Percentiles rank a stretch among this genome's conserved stretches.
These are phyloP conservation scores for Natator depressus DNA, from an alignment of 2,113 vertebrate genomes.

Conservation along the genomic window DNA sequence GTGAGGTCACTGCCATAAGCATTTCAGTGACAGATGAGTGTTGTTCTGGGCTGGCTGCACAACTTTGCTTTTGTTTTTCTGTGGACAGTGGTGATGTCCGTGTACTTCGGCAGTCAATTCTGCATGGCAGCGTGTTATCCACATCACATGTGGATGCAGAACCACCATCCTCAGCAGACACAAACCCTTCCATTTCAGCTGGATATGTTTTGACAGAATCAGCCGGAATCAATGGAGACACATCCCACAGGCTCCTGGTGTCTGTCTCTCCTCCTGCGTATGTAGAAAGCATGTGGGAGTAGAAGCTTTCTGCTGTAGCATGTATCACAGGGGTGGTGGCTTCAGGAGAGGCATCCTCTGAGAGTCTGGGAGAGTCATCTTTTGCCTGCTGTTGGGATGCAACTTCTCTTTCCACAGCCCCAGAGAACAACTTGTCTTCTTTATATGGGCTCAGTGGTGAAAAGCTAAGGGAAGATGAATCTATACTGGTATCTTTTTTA, in stretches of 20 bases:
- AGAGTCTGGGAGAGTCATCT: constrained; percentile 72
- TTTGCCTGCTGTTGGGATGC: constrained; percentile 61
- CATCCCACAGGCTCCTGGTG: constrained; percentile 80
- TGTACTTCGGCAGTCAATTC: constrained; percentile 75
- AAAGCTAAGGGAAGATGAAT: constrained; percentile 81
- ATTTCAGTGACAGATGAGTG: constrained; percentile 56
- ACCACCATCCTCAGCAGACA: constrained; percentile 75
- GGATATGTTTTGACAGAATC: constrained; percentile 77
- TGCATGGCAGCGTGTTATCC: constrained; percentile 68
- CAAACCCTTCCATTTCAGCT: constrained; percentile 81
- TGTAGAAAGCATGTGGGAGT: constrained; percentile 57
- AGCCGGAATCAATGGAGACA: constrained; percentile 81
- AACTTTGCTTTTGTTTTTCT: constrained; percentile 45
- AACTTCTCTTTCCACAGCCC: constrained; percentile 40
- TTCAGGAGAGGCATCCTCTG: constrained; percentile 80
- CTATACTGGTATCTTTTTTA: constrained; percentile 80
- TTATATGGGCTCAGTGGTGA: constrained; percentile 82
- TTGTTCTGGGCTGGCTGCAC: constrained; percentile 42
- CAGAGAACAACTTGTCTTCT: constrained; percentile 77
- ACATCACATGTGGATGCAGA: constrained; percentile 75
- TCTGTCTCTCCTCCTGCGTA: constrained; percentile 38
- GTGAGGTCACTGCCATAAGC: not conserved
- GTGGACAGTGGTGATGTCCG: constrained; percentile 37
- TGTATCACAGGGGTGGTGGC: constrained; percentile 76
- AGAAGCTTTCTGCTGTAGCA: constrained; percentile 61